Evolutionary conservation across 2,113 vertebrate species (phyloP).

Genomic region (Diphyllodes magnificus): DNA sequence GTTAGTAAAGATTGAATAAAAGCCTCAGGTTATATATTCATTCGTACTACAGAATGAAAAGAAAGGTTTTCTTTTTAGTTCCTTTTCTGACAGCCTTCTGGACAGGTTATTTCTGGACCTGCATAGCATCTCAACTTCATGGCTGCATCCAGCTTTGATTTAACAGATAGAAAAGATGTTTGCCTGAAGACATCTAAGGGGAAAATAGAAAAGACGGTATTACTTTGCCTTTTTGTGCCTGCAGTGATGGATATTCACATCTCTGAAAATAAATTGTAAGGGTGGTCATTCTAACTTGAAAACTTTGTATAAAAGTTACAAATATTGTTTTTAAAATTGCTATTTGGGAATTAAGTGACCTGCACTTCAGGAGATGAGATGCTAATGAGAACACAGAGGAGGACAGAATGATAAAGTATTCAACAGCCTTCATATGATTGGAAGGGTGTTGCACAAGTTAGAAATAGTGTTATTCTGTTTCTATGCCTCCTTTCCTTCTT

Average conservation of each 20-base stretch:
- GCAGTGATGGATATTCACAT: background rate
- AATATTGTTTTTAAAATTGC: background rate
- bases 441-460: background rate
- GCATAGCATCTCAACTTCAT: background rate
- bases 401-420: background rate
- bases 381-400: background rate
- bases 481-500: background rate
- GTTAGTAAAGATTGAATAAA: background rate
- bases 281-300: background rate
- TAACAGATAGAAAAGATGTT: background rate
- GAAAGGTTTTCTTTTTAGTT: background rate
- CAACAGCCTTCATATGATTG: background rate
- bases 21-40: background rate
- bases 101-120: background rate
- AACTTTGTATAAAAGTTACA: background rate
- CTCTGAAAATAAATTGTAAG: background rate
- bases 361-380: background rate
- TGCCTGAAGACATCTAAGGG: background rate
- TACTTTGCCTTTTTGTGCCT: background rate
- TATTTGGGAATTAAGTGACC: background rate
- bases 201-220: background rate
- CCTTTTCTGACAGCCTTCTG: background rate
- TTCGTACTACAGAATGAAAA: background rate
- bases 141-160: background rate
- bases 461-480: background rate